Evolutionary conservation across 1,140 invertebrate genomes (phyloP).

Genomic region (Aporrectodea caliginosa): DNA sequence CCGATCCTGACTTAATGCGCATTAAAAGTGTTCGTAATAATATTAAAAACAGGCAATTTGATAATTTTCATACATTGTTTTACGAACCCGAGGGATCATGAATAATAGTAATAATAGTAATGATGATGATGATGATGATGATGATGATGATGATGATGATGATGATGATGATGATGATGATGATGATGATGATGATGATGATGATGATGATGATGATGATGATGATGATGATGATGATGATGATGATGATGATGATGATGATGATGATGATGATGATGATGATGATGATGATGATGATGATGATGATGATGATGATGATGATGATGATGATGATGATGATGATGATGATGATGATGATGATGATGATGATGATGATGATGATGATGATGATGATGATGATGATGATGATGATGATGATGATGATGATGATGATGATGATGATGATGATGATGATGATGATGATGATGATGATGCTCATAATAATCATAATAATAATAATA

Average conservation of each 20-base stretch:
- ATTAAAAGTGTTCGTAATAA: too few relatives aligned
- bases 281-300: neutral
- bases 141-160: neutral
- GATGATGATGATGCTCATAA: too few relatives aligned
- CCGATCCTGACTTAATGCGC: too few relatives aligned
- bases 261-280: neutral
- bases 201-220: slow-evolving; percentile 3
- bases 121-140: neutral
- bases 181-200: slow-evolving; percentile 1
- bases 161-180: slow-evolving; percentile 2
- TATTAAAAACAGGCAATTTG: too few relatives aligned
- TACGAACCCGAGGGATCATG: too few relatives aligned
- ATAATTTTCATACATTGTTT: too few relatives aligned
- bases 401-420: slow-evolving; percentile 21
- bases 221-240: neutral
- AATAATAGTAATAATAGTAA: too few relatives aligned
- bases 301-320: neutral
- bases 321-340: neutral
- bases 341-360: slow-evolving; percentile 1
- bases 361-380: slow-evolving; percentile 21
- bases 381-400: slow-evolving; percentile 24
- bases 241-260: neutral
- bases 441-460: too few relatives aligned
- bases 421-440: slow-evolving; percentile 25
- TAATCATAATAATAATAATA: too few relatives aligned